Base-by-base conservation (phyloP, 2,113 vertebrate genomes). In the Delphinus delphis region DNA sequence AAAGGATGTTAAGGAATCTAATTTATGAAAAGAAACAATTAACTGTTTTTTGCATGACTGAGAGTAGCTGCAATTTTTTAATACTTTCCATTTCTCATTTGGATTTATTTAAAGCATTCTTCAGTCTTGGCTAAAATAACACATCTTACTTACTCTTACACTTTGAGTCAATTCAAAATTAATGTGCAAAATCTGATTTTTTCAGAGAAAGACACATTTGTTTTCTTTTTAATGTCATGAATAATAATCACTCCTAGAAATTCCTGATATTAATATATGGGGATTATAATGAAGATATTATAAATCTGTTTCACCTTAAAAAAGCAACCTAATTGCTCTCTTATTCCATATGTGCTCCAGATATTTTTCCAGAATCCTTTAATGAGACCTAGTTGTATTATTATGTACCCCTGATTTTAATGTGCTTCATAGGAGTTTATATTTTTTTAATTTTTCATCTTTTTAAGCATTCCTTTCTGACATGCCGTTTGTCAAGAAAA, bases 261-360 rank as follows among this genome's bases (percentile, higher is more conserved):
- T 60, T 53, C 25, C 44, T 89, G 63, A 95, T 97, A 93, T 55
- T 96, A 91, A 73, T 84, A 85, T 94, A 67, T 85, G 33, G 76
- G 70, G 41, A 96, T 80, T 65, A 23, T 41, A 91, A 67, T 67
- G 62, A 33, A 88, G 70, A 95, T 92, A 44, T 73, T 95, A 94
- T 97, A 97, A 97, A 93, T 97, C 95, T 96, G 65, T 81, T 93
- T 88, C 95, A 97, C 60, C 84, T 97, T 71, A 50, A 8, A 76
- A 62, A 8, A 62, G 76, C 62, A 93, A 53, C 79, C 55, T 44
- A 91, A 63, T 77, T 96, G 92, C 86, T 96, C 44, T 95, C 95
- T 90, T 63, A 85, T 81, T 28, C 90, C 97, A 96, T 94, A 93
- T 97, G 92, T 95, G 55, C 28, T 89, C 88, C 70, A 97, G 60